phyloP scores from a whole-genome alignment of 2,113 vertebrate species.

The Engraulis encrasicolus region DNA sequence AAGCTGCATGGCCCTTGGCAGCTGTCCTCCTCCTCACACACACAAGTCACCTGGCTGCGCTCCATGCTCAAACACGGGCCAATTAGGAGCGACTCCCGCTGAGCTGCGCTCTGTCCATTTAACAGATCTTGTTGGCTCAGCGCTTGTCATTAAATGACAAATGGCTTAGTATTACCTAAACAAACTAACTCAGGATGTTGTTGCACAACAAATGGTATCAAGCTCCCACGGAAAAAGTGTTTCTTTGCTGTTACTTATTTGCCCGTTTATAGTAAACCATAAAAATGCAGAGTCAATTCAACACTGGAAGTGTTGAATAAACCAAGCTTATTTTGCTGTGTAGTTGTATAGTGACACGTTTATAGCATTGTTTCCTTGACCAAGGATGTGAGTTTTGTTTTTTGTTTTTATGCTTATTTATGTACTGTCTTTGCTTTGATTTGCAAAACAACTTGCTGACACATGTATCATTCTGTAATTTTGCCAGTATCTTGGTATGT shows the following conservation, averaged over 20 bases:
- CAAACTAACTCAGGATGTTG: slow-evolving; percentile 55
- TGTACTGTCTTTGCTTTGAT: no score
- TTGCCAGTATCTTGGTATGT: no score
- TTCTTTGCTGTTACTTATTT: background rate
- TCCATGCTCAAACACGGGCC: slow-evolving; percentile 52
- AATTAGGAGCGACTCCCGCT: slow-evolving; percentile 52
- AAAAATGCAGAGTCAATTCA: no score
- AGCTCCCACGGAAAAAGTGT: background rate
- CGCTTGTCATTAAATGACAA: slow-evolving; percentile 58
- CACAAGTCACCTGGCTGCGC: slow-evolving; percentile 56
- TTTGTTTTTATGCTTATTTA: no score
- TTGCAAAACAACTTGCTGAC: no score
- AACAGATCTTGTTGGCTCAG: slow-evolving; percentile 56
- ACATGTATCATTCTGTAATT: no score
- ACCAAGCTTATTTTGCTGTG: no score
- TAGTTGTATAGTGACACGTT: no score
- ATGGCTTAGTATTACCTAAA: slow-evolving; percentile 62
- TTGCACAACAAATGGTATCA: slow-evolving; percentile 40
- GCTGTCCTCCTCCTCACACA: slow-evolving; percentile 52
- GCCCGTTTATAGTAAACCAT: background rate
- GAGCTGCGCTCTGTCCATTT: slow-evolving; percentile 46
- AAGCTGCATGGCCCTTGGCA: no score
- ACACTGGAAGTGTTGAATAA: no score
- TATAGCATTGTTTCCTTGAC: no score
- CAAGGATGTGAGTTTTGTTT: no score